Evolutionary conservation across 2,888 invertebrate species (phyloP), one percentile per base, ranked within the genome.

Genomic region (Eubasilissa splendida): DNA sequence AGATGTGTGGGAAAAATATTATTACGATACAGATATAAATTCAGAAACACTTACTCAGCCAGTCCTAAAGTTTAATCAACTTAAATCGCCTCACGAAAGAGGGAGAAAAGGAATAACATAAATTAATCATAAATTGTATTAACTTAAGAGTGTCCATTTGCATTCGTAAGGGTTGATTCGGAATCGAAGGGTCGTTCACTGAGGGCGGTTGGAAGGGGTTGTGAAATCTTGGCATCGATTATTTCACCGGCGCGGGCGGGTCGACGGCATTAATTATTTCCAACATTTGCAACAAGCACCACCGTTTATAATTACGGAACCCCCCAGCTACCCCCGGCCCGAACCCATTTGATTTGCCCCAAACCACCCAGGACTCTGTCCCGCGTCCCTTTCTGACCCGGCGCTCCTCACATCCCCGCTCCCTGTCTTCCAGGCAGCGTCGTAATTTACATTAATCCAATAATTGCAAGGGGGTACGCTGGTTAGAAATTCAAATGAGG

Each of bases 391-490:
- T 63, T 79, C 79, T 73, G 56, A 63, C 54, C 65, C 68, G 14
- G 10, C 59, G 8, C 52, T 58, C 50, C 56, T 52, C 22, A 56
- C 8, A 31, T 58, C 33, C 70, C 68, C 33, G 22, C 33, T 33
- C 42, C 79, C 60, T 70, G 22, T 54, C 58, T 70, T 31, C 58
- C 77, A 63, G 76, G 75, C 76, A 93, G 93, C 94, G 93, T 94
- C 94, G 94, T 95, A 94, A 95, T 95, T 95, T 95, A 95, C 95
- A 95, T 95, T 95, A 95, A 95, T 95, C 95, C 95, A 95, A 95
- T 95, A 95, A 95, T 95, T 95, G 95, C 95, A 94, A 94, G 94
- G 94, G 94, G 95, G 95, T 95, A 94, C 94, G 95, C 94, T 95
- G 94, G 95, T 95, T 95, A 95, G 95, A 95, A 95, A 95, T 95